Conservation (phyloP, 2,888 invertebrate species). For the Drosophila merina region DNA sequence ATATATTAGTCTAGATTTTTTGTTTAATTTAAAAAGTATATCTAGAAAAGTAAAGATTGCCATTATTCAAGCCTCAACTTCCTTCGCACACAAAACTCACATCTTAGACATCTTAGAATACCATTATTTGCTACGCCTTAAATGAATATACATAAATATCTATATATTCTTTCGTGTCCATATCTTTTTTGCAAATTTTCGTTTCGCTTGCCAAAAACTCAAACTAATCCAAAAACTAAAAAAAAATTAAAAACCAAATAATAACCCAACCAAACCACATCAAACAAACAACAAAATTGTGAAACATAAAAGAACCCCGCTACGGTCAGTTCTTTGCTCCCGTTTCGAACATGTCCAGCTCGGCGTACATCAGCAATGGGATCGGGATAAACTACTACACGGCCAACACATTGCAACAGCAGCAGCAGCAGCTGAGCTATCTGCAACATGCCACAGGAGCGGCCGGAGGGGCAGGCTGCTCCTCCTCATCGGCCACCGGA, state of each 20-base stretch:
- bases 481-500: constrained; percentile 46
- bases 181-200: constrained; percentile 64
- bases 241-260: constrained; percentile 30
- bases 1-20: neutral
- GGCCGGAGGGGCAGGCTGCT: constrained; percentile 9
- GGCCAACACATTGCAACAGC: constrained; percentile 52
- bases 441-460: constrained; percentile 36
- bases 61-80: neutral
- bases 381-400: constrained; percentile 81
- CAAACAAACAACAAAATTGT: constrained; percentile 28
- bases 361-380: constrained; percentile 78
- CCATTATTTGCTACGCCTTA: constrained; percentile 31
- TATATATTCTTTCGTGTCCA: constrained; percentile 71
- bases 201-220: constrained; percentile 60
- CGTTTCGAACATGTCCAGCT: constrained; percentile 76
- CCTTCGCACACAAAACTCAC: constrained; percentile 24
- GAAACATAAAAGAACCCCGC: constrained; percentile 71
- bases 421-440: constrained; percentile 19
- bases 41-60: neutral
- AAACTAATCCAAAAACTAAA: constrained; percentile 24
- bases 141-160: constrained; percentile 46
- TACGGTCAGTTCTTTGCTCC: constrained; percentile 57
- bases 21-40: no score
- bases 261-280: constrained; percentile 42
- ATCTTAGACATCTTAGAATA: constrained; percentile 50